Evolutionary conservation across 2,888 invertebrate species (phyloP), one percentile per base, ranked within the genome.

Genomic region (Watsonalla binaria): DNA sequence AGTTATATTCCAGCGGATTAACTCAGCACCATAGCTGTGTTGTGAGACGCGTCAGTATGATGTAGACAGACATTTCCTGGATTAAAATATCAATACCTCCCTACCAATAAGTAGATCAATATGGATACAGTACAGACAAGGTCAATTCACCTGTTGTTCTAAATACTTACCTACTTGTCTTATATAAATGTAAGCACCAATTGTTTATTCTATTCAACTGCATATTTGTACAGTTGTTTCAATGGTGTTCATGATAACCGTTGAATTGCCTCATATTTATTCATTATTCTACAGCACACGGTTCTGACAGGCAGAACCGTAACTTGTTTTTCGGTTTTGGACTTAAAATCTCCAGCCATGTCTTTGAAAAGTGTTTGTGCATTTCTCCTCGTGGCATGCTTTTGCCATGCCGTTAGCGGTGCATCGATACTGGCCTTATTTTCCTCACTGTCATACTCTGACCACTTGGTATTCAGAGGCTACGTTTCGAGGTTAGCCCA

Each of bases 371-470:
- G 57, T 50, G 49, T 76, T 15, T 62, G 67, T 70, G 60, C 54
- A 15, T 64, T 76, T 56, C 59, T 82, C 13, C 50, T 75, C 24
- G 45, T 80, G 49, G 50, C 72, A 34, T 70, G 53, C 51, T 48
- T 70, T 51, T 65, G 66, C 51, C 62, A 72, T 58, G 63, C 56
- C 39, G 78, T 67, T 24, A 61, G 79, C 42, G 67, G 80, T 62
- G 84, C 84, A 47, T 74, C 78, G 2, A 84, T 89, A 45, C 75
- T 89, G 5, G 88, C 86, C 8, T 60, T 89, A 0, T 90, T 90
- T 63, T 86, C 89, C 1, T 81, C 87, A 0, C 61, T 90, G 11
- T 90, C 90, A 5, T 84, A 74, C 62, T 63, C 87, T n/a, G 90
- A 90, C 55, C 89, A 90, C 56, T 60, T 80, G 14, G 82, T 90